These are phyloP conservation scores for Heliconius erato DNA, from an alignment of 2,888 invertebrate species.

Conservation along the genomic window DNA sequence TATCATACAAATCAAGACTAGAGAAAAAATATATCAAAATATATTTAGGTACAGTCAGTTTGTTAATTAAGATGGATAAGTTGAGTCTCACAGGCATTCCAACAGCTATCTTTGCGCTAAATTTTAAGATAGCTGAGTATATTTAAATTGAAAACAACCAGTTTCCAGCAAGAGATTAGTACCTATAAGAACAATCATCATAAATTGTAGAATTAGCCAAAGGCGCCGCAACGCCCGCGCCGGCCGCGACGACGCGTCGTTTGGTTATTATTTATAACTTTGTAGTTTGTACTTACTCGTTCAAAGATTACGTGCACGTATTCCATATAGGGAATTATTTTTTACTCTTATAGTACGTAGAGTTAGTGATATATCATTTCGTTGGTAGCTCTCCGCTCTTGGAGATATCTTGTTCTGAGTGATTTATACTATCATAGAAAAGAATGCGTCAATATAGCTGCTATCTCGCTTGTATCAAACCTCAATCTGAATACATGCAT, in stretches of 20 bases:
- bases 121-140: conserved; percentile 31
- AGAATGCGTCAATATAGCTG: background rate
- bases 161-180: conserved; percentile 42
- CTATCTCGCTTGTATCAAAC: background rate
- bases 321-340: background rate
- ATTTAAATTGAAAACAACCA: conserved; percentile 42
- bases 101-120: conserved; percentile 33
- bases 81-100: background rate
- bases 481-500: conserved; percentile 16
- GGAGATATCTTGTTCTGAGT: background rate
- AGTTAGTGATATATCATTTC: background rate
- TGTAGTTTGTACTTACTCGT: conserved; percentile 1
- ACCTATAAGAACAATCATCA: conserved; percentile 31
- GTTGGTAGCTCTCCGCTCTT: background rate
- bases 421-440: background rate
- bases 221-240: conserved; percentile 38
- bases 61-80: background rate
- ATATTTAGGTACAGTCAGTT: background rate
- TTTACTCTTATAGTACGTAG: background rate
- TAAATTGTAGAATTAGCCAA: conserved; percentile 46
- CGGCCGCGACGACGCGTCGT: conserved; percentile 24
- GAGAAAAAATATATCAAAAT: background rate
- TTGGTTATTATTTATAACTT: conserved; percentile 36
- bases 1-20: too few relatives aligned
- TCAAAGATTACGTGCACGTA: background rate